Conservation (phyloP, 1,140 invertebrate genomes). For the Littorina saxatilis region DNA sequence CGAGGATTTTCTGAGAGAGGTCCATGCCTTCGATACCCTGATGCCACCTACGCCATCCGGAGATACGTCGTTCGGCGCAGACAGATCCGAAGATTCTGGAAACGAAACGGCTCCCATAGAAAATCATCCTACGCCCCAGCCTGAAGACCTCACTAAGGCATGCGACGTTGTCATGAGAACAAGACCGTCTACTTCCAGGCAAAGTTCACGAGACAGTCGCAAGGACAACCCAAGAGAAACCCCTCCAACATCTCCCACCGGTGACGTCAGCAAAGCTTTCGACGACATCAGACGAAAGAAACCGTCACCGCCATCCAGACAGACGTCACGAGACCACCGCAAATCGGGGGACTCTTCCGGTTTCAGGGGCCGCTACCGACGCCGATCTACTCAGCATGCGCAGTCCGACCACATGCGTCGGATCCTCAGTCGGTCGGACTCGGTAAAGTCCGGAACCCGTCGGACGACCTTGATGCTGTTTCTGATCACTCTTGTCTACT, state of each 20-base stretch:
- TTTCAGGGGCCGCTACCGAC: constrained; percentile 10
- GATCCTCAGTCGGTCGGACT: constrained; percentile 26
- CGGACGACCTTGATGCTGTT: constrained; percentile 55
- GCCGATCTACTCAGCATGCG: constrained; percentile 20
- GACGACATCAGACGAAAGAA: not conserved
- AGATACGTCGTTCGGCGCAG: too few species aligned
- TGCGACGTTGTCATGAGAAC: too few species aligned
- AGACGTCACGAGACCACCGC: not conserved
- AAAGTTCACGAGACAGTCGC: too few species aligned
- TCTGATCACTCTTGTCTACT: constrained; percentile 53
- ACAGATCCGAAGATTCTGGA: too few species aligned
- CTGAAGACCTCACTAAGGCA: not conserved
- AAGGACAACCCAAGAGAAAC: too few species aligned
- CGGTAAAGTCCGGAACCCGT: constrained; percentile 22
- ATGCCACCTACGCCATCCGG: too few species aligned
- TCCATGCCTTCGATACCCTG: too few species aligned
- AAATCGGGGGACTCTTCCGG: constrained; percentile 24
- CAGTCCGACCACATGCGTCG: constrained; percentile 22
- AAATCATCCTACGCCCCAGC: not conserved
- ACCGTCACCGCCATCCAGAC: too few species aligned
- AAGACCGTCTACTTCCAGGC: too few species aligned
- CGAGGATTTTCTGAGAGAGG: too few species aligned
- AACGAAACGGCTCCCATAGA: too few species aligned
- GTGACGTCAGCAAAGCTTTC: not conserved
- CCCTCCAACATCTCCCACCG: too few species aligned